These are phyloP conservation scores for Ptychochromis oligacanthus DNA, from an alignment of 2,113 vertebrate genomes.

Conservation along the genomic window DNA sequence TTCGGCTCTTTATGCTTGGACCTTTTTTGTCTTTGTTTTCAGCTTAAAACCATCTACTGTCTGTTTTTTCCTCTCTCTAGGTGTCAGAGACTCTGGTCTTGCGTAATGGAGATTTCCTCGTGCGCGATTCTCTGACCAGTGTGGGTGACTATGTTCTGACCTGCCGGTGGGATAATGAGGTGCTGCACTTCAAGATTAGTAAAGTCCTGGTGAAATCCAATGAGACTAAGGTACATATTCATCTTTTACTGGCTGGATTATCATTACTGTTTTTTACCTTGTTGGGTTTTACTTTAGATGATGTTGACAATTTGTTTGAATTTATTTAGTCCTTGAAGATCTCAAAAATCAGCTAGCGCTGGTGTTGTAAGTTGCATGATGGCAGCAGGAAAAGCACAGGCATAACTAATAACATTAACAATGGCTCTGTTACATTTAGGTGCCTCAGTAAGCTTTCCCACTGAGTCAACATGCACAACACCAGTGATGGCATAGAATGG, in stretches of 20 bases:
- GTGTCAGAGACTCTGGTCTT: slow-evolving; percentile 92
- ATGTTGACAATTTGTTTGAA: background rate
- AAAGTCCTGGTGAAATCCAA: slow-evolving; percentile 93
- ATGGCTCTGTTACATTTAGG: background rate
- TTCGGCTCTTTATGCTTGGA: background rate
- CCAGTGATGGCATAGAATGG: slow-evolving; percentile 6
- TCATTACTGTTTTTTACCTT: background rate
- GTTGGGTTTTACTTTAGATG: background rate
- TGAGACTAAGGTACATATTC: slow-evolving; percentile 78
- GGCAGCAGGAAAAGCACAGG: background rate
- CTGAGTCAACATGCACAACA: background rate
- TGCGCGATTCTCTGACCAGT: slow-evolving; percentile 91
- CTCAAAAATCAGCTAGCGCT: background rate
- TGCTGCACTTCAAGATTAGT: slow-evolving; percentile 94
- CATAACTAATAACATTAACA: slow-evolving; percentile 5
- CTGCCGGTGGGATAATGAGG: slow-evolving; percentile 92
- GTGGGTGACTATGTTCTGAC: slow-evolving; percentile 93
- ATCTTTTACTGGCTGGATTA: background rate
- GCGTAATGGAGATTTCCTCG: slow-evolving; percentile 93
- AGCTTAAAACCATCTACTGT: background rate
- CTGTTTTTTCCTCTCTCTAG: slow-evolving; percentile 62
- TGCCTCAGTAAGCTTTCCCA: background rate
- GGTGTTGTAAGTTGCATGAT: background rate
- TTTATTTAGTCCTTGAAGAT: background rate
- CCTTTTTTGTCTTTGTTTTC: background rate